Percentiles rank a stretch among this genome's conserved stretches.
These are phyloP conservation scores for Nesoenas mayeri DNA, from an alignment of 2,113 vertebrate genomes.

Conservation along the genomic window DNA sequence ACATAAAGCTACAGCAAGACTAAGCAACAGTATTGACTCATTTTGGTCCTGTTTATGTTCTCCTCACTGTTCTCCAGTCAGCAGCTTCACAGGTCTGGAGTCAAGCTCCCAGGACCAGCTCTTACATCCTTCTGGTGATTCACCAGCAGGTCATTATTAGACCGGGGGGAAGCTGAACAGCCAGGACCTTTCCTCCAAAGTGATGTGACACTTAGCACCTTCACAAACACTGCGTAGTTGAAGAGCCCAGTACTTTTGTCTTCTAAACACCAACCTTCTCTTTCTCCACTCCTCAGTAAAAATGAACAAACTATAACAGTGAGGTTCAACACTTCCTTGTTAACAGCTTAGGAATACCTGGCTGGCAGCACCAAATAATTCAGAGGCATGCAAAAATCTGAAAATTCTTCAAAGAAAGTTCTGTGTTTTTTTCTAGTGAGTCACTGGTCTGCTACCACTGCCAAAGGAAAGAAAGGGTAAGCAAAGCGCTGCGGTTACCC, in stretches of 20 bases:
- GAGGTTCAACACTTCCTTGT: background rate
- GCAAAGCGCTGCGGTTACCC: background rate
- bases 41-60: accelerated
- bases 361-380: background rate
- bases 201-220: background rate
- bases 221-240: background rate
- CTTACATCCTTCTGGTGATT: background rate
- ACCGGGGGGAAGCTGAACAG: background rate
- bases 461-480: background rate
- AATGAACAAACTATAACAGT: background rate
- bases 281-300: background rate
- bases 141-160: background rate
- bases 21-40: accelerated
- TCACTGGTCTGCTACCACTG: background rate
- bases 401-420: background rate
- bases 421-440: background rate
- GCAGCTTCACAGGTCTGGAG: background rate
- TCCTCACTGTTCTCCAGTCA: background rate
- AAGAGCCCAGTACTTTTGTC: background rate
- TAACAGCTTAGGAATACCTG: background rate
- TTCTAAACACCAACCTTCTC: background rate
- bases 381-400: background rate
- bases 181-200: background rate
- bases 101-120: background rate
- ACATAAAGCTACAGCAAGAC: background rate